phyloP scores from a whole-genome alignment of 1,140 invertebrate genomes.

The Tetramorium parvispinum region DNA sequence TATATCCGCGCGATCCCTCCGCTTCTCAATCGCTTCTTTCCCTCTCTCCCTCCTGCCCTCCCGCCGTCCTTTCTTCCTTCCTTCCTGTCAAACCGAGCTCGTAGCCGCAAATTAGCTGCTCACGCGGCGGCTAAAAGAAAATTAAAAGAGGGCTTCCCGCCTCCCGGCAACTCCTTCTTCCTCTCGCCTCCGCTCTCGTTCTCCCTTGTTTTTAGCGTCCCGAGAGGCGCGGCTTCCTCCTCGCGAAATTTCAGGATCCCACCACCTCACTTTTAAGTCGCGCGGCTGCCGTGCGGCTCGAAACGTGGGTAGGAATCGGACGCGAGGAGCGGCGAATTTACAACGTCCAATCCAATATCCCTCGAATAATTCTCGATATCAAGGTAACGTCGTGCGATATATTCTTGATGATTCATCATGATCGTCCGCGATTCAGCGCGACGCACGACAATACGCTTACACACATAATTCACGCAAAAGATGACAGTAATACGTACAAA shows the following conservation, averaged over 20 bases:
- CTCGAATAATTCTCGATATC: background rate
- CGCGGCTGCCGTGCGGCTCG: background rate
- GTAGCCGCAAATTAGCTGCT: constrained; percentile 75
- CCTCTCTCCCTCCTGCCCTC: constrained; percentile 1
- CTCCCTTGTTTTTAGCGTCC: constrained; percentile 47
- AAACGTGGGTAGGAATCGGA: background rate
- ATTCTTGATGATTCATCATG: constrained; percentile 24
- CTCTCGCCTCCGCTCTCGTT: background rate
- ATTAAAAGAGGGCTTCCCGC: constrained; percentile 69
- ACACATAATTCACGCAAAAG: background rate
- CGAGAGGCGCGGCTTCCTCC: constrained; percentile 18
- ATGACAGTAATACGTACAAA: constrained; percentile 2
- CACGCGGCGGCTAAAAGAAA: constrained; percentile 74
- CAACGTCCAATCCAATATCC: background rate
- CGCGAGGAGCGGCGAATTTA: background rate
- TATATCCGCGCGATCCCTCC: constrained; percentile 61
- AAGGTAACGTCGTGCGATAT: background rate
- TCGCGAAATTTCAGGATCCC: constrained; percentile 6
- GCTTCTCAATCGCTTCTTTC: constrained; percentile 65
- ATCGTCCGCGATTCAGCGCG: background rate
- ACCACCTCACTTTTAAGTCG: background rate
- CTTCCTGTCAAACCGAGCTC: constrained; percentile 76
- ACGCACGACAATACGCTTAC: background rate
- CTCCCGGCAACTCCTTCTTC: constrained; percentile 55
- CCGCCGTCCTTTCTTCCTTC: constrained; percentile 57